Evolutionary conservation across 2,888 invertebrate genomes (phyloP), one percentile per base, ranked within the genome.

Genomic region (Eupithecia vulgata): DNA sequence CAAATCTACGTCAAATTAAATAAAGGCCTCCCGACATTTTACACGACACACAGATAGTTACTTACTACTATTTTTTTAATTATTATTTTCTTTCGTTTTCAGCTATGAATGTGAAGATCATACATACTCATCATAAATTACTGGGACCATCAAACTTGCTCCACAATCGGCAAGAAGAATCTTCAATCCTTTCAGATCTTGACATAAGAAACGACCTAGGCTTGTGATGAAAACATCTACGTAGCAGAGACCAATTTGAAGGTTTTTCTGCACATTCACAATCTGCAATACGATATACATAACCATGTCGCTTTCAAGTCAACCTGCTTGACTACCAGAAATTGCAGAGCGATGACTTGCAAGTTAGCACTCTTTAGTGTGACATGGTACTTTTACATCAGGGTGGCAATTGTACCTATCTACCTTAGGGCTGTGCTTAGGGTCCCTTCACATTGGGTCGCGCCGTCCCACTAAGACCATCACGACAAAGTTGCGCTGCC

Each of bases 71-170:
- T 30, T 30, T 30, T 30, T 30, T 17, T 17, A 45, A 40, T n/a
- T n/a, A 0, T 8, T 59, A 37, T 68, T 57, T 68, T 65, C 59
- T 76, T 30, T 68, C 1, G 12, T 64, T 73, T 78, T 65, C 77
- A 79, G 79, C 66, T 79, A 76, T 79, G 73, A 79, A 75, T n/a
- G 57, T 57, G 25, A 57, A 57, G 73, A 73, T 67, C 68, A 30
- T 30, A 30, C 30, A 30, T 30, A 30, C 30, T 30, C 62, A 52
- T 40, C 59, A 65, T 59, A 57, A 21, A 17, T 37, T 15, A 40
- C 7, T 52, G 67, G 70, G 57, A 17, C 68, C 70, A 59, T 76
- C 73, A 67, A 67, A n/a, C 57, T 52, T 67, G 48, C 62, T 72
- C 15, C 8, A 6, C 45, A 57, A 21, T 21, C 48, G n/a, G 15